Evolutionary conservation across 2,113 vertebrate genomes (phyloP).

Genomic region (Protobothrops mucrosquamatus): DNA sequence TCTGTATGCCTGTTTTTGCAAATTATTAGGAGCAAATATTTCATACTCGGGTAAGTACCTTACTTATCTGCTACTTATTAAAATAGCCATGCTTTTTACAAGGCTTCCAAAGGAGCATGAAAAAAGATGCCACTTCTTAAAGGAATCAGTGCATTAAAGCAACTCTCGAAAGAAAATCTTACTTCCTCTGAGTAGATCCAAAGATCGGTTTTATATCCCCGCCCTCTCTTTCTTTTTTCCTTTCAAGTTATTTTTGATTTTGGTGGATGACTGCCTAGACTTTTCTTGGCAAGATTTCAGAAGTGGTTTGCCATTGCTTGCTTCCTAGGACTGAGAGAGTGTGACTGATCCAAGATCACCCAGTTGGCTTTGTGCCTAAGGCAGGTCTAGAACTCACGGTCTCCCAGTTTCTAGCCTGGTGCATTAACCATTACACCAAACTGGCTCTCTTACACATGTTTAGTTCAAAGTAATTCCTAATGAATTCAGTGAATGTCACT

Average conservation of each 20-base stretch:
- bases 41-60: neutral
- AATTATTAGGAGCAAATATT: neutral
- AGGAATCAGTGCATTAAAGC: neutral
- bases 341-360: neutral
- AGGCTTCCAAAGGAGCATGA: neutral
- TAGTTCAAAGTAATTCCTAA: neutral
- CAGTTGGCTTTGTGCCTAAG: neutral
- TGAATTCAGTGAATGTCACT: neutral
- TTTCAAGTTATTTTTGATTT: neutral
- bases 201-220: neutral
- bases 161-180: neutral
- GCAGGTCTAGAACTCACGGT: neutral
- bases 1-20: neutral
- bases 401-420: neutral
- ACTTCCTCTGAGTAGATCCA: neutral
- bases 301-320: neutral
- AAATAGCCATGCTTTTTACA: neutral
- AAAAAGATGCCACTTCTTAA: neutral
- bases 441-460: neutral
- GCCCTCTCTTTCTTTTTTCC: neutral
- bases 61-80: neutral
- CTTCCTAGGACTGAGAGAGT: neutral
- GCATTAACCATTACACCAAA: neutral
- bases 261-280: neutral
- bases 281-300: neutral